These are phyloP conservation scores for Muschampia staudingeri DNA, from an alignment of 2,888 invertebrate species.

Conservation along the genomic window DNA sequence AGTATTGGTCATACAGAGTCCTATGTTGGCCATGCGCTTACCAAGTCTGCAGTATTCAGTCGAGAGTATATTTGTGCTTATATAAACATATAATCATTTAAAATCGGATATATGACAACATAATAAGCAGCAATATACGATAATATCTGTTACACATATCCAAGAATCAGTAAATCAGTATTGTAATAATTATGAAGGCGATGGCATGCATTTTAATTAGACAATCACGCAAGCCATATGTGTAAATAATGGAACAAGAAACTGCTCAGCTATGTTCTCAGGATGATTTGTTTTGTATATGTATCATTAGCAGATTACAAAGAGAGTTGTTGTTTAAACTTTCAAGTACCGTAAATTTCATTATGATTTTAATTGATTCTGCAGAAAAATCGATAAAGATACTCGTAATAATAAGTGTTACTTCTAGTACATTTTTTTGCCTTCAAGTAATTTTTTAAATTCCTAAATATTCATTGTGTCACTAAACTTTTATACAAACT, in stretches of 20 bases:
- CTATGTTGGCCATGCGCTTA: too few relatives aligned
- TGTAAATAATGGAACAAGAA: constrained; percentile 21
- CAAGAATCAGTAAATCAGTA: constrained; percentile 5
- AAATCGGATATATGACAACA: too few relatives aligned
- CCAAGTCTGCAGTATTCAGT: too few relatives aligned
- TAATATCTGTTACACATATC: background rate
- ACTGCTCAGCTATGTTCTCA: constrained; percentile 24
- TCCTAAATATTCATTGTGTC: too few relatives aligned
- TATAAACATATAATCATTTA: too few relatives aligned
- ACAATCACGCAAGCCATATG: constrained; percentile 27
- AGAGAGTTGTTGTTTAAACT: background rate
- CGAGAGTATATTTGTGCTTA: too few relatives aligned
- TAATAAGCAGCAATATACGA: background rate
- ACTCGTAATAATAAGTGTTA: background rate
- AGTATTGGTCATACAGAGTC: too few relatives aligned
- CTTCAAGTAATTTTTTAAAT: too few relatives aligned
- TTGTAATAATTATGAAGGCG: constrained; percentile 13
- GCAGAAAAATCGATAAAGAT: background rate
- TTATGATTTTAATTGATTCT: background rate
- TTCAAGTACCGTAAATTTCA: background rate
- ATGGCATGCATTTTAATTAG: constrained; percentile 35
- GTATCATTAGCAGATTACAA: constrained; percentile 14
- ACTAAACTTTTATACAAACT: too few relatives aligned
- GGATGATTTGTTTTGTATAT: background rate
- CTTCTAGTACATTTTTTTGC: background rate